phyloP scores from a whole-genome alignment of 2,888 invertebrate genomes.

The Pandemis cinnamomeana region DNA sequence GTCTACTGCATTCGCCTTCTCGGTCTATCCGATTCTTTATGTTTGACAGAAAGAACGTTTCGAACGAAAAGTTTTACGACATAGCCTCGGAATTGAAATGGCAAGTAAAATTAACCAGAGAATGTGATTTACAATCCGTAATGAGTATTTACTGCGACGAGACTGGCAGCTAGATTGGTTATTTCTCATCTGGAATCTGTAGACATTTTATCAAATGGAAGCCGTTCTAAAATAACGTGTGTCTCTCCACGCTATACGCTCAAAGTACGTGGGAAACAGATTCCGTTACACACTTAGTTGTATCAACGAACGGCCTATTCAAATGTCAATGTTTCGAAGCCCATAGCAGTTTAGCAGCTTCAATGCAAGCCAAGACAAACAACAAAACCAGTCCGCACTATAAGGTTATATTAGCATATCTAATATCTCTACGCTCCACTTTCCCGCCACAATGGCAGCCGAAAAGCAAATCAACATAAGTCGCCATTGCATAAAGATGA shows the following conservation, averaged over 20 bases:
- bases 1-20: too few relatives aligned
- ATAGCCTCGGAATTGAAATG: too few relatives aligned
- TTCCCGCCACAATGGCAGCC: slow-evolving; percentile 44
- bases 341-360: background rate
- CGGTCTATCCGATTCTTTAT: background rate
- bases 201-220: slow-evolving; percentile 7
- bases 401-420: slow-evolving; percentile 45
- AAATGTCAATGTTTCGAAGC: slow-evolving; percentile 30
- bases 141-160: background rate
- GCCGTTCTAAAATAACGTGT: background rate
- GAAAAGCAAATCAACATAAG: slow-evolving; percentile 39
- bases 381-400: slow-evolving; percentile 26
- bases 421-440: slow-evolving; percentile 47
- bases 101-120: background rate
- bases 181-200: background rate
- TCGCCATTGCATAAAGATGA: slow-evolving; percentile 43
- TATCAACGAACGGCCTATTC: slow-evolving; percentile 6
- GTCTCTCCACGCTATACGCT: background rate
- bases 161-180: background rate
- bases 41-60: too few relatives aligned
- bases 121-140: background rate
- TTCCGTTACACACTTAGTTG: background rate
- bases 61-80: too few relatives aligned
- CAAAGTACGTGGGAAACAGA: slow-evolving; percentile 19
- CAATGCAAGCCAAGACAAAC: slow-evolving; percentile 13